These are phyloP conservation scores for Zaprionus lineosus DNA, from an alignment of 2,888 invertebrate genomes.

Conservation along the genomic window DNA sequence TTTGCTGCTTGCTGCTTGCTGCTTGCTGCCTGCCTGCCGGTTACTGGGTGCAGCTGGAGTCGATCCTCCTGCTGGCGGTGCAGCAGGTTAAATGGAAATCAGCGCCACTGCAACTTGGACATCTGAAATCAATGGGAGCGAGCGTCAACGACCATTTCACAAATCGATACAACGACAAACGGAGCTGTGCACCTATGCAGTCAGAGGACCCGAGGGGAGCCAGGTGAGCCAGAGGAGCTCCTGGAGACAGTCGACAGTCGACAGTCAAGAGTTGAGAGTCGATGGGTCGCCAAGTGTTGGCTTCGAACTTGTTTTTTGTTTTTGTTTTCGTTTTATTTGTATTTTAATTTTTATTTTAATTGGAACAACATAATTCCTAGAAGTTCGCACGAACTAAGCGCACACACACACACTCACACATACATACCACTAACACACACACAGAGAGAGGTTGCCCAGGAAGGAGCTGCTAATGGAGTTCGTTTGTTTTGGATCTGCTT, in stretches of 20 bases:
- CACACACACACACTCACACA: too few relatives aligned
- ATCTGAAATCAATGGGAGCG: conserved; percentile 72
- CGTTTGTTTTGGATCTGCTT: conserved; percentile 59
- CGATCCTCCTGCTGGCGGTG: conserved; percentile 58
- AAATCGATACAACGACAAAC: conserved; percentile 76
- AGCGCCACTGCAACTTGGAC: conserved; percentile 62
- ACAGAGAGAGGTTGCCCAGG: conserved; percentile 19
- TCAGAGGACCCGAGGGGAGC: too few relatives aligned
- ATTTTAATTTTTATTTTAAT: conserved; percentile 80
- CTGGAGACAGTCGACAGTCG: conserved; percentile 7
- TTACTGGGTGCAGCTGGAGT: conserved; percentile 33
- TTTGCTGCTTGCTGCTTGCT: too few relatives aligned
- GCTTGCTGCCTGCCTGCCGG: too few relatives aligned
- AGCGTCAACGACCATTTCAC: conserved; percentile 77
- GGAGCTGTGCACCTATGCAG: not conserved
- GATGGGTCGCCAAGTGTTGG: conserved; percentile 63
- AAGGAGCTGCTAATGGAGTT: conserved; percentile 72
- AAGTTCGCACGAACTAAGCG: conserved; percentile 77
- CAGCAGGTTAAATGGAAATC: conserved; percentile 78
- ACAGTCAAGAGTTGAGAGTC: too few relatives aligned
- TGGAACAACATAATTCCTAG: conserved; percentile 83
- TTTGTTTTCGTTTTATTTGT: conserved; percentile 52
- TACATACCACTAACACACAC: conserved; percentile 24
- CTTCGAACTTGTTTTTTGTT: conserved; percentile 36
- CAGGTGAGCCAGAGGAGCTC: too few relatives aligned